Conservation (phyloP, 2,888 invertebrate genomes). For the Hirtodrosophila alboralis region DNA sequence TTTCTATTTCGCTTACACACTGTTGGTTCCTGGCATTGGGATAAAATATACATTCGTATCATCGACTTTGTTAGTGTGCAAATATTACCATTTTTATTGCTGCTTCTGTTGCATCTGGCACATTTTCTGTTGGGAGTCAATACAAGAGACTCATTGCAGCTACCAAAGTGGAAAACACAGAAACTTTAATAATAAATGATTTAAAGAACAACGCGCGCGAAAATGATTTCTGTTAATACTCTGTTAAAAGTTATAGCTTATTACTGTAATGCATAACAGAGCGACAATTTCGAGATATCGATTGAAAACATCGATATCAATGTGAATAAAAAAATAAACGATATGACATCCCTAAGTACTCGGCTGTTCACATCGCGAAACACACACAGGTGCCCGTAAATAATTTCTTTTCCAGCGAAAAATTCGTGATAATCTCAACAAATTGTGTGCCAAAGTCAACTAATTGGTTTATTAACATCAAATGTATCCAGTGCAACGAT, state of each 20-base stretch:
- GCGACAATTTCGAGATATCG: neutral
- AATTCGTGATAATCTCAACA: conserved; percentile 2
- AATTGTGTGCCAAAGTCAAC: conserved; percentile 32
- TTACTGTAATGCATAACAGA: too few species aligned
- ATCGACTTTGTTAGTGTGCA: conserved; percentile 94
- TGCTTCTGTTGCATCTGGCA: conserved; percentile 87
- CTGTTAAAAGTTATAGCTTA: neutral
- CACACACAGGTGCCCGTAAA: conserved; percentile 7
- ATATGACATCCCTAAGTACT: conserved; percentile 29
- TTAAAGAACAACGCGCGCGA: neutral
- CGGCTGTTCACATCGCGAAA: conserved; percentile 24
- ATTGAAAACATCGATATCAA: conserved; percentile 10
- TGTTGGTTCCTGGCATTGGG: conserved; percentile 96
- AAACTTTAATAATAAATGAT: neutral
- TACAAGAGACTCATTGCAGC: neutral
- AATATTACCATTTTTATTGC: conserved; percentile 88
- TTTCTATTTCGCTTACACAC: conserved; percentile 94
- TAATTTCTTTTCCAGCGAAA: conserved; percentile 9
- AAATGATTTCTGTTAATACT: conserved; percentile 4
- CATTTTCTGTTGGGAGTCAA: conserved; percentile 84
- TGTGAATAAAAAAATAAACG: neutral
- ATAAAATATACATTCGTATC: conserved; percentile 96
- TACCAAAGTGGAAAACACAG: conserved; percentile 29
- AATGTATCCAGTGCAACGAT: neutral
- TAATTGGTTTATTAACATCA: neutral